Base-by-base conservation (phyloP, 2,888 invertebrate species). In the Drosophila algonquin region DNA sequence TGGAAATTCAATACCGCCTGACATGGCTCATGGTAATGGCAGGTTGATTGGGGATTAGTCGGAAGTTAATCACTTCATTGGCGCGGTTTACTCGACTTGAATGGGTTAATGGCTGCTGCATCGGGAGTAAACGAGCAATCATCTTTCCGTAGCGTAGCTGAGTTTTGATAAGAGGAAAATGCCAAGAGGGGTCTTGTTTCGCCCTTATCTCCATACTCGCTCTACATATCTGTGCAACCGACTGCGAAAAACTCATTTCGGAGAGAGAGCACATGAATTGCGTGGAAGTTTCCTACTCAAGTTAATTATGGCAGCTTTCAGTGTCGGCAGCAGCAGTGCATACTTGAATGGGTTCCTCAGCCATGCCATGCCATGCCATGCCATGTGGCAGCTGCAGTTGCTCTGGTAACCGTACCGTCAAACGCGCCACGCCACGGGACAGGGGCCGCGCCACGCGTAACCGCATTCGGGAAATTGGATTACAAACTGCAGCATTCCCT, bases 381-480 rank as follows among this genome's bases (percentile, higher is more conserved):
- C 24, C 30, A 57, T 32, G 46, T 32, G 47, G 21, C 44, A 18
- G 40, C 30, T 8, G 58, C 58, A 65, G 72, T 72, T 65, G 59
- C 72, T 52, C 65, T 35, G 51, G 45, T 65, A 73, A 65, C 72
- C n/a, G 27, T 8, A 65, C 72, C n/a, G 27, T 14, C 50, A 50
- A 27, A 27, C 21, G 21, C 12, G 47, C 44, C 44, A 46, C 21
- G 47, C 44, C 44, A 46, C 44, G 21, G 16, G 24, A 35, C 9
- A 12, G 12, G 35, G 35, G 55, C 56, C 40, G 12, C 16, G 35
- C 70, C 40, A 18, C 16, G 35, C 70, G 67, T 60, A 47, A 18
- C 45, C 57, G 56, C 30, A 45, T 32, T 59, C 47, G 68, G 48
- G 12, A 79, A 80, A 82, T 82, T 82, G 75, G 68, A 77, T 80